phyloP scores from a whole-genome alignment of 2,888 invertebrate genomes.

The Pseudoips prasinana region DNA sequence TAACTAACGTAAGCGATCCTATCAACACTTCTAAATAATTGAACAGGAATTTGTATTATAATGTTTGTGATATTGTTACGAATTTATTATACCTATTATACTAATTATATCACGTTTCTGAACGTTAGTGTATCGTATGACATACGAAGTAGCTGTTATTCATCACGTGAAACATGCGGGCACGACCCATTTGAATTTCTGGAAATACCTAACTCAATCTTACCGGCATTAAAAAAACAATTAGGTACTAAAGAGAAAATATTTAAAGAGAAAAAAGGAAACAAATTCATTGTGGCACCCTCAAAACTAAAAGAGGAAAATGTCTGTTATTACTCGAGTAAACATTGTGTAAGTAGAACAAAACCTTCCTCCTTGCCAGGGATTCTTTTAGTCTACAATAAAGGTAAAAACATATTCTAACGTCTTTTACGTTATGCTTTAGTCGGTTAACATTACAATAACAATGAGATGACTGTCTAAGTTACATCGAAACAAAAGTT shows the following conservation, averaged over 20 bases:
- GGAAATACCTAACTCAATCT: slow-evolving; percentile 17
- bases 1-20: too few species aligned
- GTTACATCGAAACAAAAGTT: slow-evolving; percentile 30
- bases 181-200: slow-evolving; percentile 1
- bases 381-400: slow-evolving; percentile 21
- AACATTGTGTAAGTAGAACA: slow-evolving; percentile 18
- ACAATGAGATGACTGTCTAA: background rate
- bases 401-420: slow-evolving; percentile 24
- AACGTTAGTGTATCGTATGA: slow-evolving; percentile 5
- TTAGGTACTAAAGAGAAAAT: slow-evolving; percentile 6
- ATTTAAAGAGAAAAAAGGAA: slow-evolving; percentile 7
- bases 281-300: slow-evolving; percentile 11
- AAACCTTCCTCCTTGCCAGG: slow-evolving; percentile 14
- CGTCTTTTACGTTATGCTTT: slow-evolving; percentile 17
- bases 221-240: slow-evolving; percentile 4
- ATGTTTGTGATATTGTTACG: too few species aligned
- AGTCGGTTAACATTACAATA: too few species aligned
- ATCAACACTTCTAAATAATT: too few species aligned
- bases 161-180: slow-evolving; percentile 6
- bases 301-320: slow-evolving; percentile 27
- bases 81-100: slow-evolving; percentile 18
- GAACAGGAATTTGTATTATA: too few species aligned
- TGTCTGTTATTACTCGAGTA: slow-evolving; percentile 13
- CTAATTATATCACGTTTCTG: slow-evolving; percentile 8
- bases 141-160: slow-evolving; percentile 12